These are phyloP conservation scores for Pachymerium ferrugineum DNA, from an alignment of 2,888 invertebrate species.

Conservation along the genomic window DNA sequence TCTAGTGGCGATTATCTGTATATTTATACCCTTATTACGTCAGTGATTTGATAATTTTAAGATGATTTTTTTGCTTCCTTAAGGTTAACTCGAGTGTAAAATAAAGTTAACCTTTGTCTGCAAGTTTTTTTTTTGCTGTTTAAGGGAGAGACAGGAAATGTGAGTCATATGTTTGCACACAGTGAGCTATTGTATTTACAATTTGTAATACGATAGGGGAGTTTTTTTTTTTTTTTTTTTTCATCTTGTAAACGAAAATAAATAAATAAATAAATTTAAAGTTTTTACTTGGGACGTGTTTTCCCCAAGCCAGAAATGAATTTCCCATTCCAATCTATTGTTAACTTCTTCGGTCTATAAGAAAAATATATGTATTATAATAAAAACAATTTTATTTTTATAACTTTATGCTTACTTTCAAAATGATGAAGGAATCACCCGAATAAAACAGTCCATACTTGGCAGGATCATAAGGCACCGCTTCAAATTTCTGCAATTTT, in stretches of 20 bases:
- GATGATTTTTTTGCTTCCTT: no score
- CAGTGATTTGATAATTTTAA: no score
- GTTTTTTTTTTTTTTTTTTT: no score
- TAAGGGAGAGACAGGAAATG: no score
- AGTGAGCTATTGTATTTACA: no score
- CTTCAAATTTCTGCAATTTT: slow-evolving; percentile 74
- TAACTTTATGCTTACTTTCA: slow-evolving; percentile 59
- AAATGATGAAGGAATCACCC: slow-evolving; percentile 78
- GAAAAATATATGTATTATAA: slow-evolving; percentile 30
- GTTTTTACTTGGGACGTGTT: slow-evolving; percentile 61
- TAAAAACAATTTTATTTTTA: neutral
- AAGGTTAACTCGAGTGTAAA: neutral
- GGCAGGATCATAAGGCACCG: slow-evolving; percentile 62
- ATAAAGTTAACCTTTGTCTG: no score
- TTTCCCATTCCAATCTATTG: slow-evolving; percentile 59
- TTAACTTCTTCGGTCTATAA: slow-evolving; percentile 63
- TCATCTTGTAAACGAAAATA: no score
- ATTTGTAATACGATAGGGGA: no score
- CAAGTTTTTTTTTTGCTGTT: no score
- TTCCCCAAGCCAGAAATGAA: slow-evolving; percentile 82
- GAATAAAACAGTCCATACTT: slow-evolving; percentile 77
- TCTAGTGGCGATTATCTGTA: no score
- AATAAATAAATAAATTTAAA: neutral
- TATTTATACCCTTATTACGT: no score
- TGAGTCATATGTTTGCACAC: no score